Evolutionary conservation across 2,888 invertebrate species (phyloP).

Genomic region (Leptopilina syphax): DNA sequence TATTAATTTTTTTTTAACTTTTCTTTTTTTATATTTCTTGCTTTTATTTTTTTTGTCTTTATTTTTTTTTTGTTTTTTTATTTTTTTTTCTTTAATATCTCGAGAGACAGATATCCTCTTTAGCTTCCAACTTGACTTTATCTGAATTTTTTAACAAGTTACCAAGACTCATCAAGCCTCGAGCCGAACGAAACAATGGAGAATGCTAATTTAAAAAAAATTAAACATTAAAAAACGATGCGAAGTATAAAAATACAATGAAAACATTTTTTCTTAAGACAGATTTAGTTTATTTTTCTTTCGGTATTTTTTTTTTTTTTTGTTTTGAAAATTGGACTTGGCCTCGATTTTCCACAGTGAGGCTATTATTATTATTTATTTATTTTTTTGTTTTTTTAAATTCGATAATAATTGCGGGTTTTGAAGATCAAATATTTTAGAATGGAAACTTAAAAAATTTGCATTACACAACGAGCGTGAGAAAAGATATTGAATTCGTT

Average conservation of each 20-base stretch:
- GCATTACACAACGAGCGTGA: conserved; percentile 55
- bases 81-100: background rate
- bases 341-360: conserved; percentile 51
- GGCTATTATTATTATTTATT: conserved; percentile 34
- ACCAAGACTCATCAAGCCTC: conserved; percentile 6
- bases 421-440: conserved; percentile 22
- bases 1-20: too few relatives aligned
- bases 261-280: conserved; percentile 40
- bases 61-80: too few relatives aligned
- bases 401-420: conserved; percentile 49
- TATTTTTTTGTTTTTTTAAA: conserved; percentile 25
- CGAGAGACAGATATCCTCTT: conserved; percentile 3
- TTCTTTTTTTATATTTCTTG: too few relatives aligned
- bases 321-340: conserved; percentile 54
- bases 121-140: background rate
- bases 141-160: conserved; percentile 24
- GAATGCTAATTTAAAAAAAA: conserved; percentile 22
- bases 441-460: conserved; percentile 50
- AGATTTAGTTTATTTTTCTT: conserved; percentile 55
- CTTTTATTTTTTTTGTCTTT: too few relatives aligned
- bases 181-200: background rate
- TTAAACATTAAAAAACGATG: conserved; percentile 17
- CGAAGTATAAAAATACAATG: conserved; percentile 15
- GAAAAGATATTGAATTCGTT: conserved; percentile 50
- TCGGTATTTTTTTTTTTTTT: conserved; percentile 44